A percentile compares a stretch with the other conserved stretches of the same genome.
phyloP scores from a whole-genome alignment of 1,140 invertebrate genomes.

The Drosophila ficusphila region DNA sequence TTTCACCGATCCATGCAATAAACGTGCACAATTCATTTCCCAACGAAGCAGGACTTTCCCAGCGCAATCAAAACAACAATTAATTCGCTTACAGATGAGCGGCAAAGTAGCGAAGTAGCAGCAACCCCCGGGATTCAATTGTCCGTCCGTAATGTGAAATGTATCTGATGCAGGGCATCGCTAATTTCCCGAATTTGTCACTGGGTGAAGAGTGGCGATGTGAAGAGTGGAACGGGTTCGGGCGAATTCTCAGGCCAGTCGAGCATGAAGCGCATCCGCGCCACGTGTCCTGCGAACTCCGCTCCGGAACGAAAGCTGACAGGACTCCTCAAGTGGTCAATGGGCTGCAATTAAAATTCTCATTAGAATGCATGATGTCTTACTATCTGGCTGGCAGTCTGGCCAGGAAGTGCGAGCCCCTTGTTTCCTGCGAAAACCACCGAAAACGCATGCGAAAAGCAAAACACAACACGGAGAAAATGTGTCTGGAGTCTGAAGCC shows the following conservation, averaged over 20 bases:
- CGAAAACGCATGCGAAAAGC: constrained; percentile 50
- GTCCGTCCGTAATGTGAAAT: constrained; percentile 80
- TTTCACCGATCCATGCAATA: constrained; percentile 70
- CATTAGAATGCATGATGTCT: constrained; percentile 79
- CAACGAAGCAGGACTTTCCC: constrained; percentile 48
- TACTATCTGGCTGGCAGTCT: constrained; percentile 41
- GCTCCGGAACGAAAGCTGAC: constrained; percentile 58
- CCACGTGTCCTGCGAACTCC: constrained; percentile 55
- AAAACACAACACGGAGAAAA: constrained; percentile 57
- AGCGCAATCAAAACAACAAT: constrained; percentile 80
- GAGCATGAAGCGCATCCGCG: constrained; percentile 75
- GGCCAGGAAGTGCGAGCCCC: constrained; percentile 40
- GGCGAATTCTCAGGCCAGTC: constrained; percentile 59
- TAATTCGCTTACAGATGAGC: constrained; percentile 67
- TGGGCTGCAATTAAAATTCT: constrained; percentile 78
- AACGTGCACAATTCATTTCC: constrained; percentile 55
- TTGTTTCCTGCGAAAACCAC: constrained; percentile 34
- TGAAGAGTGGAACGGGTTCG: constrained; percentile 10
- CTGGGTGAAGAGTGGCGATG: constrained; percentile 36
- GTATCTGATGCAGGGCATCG: constrained; percentile 74
- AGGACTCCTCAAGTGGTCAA: constrained; percentile 71
- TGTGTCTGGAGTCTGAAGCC: constrained; percentile 51
- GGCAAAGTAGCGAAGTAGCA: neutral
- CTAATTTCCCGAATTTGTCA: constrained; percentile 79
- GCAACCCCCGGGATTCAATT: constrained; percentile 73